Evolutionary conservation across 2,113 vertebrate species (phyloP).

Genomic region (Cacatua alba): DNA sequence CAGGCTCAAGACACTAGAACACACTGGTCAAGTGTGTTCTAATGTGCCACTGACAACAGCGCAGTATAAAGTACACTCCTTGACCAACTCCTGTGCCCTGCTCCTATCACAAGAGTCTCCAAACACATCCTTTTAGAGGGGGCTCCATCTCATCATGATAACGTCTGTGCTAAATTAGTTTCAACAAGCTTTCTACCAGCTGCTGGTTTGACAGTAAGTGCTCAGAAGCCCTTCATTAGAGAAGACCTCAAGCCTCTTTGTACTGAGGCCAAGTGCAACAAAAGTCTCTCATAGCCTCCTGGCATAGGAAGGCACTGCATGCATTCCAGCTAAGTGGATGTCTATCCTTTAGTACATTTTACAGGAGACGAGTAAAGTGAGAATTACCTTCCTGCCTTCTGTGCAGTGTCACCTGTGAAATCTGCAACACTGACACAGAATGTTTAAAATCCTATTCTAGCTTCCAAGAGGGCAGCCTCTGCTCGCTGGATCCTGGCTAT

Average conservation of each 20-base stretch:
- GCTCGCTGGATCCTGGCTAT: neutral
- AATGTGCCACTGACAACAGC: fast-evolving
- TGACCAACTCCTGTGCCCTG: fast-evolving
- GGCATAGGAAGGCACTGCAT: neutral
- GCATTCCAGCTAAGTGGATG: neutral
- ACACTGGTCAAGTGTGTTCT: too few species aligned
- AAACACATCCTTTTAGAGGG: neutral
- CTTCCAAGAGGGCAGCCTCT: neutral
- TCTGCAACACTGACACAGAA: neutral
- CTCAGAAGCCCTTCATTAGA: neutral
- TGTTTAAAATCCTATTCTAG: neutral
- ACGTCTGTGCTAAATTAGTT: neutral
- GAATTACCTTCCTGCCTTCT: neutral
- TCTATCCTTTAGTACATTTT: neutral
- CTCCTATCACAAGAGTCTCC: neutral
- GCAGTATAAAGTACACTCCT: neutral
- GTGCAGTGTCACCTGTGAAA: neutral
- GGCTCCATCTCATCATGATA: neutral
- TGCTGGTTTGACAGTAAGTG: neutral
- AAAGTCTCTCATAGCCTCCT: neutral
- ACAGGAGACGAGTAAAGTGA: neutral
- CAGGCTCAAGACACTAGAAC: neutral
- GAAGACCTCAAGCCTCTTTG: neutral
- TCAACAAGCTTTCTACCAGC: neutral
- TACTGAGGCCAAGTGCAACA: neutral